Base-by-base conservation (phyloP, 2,888 invertebrate genomes). In the Xanthorhoe designata region DNA sequence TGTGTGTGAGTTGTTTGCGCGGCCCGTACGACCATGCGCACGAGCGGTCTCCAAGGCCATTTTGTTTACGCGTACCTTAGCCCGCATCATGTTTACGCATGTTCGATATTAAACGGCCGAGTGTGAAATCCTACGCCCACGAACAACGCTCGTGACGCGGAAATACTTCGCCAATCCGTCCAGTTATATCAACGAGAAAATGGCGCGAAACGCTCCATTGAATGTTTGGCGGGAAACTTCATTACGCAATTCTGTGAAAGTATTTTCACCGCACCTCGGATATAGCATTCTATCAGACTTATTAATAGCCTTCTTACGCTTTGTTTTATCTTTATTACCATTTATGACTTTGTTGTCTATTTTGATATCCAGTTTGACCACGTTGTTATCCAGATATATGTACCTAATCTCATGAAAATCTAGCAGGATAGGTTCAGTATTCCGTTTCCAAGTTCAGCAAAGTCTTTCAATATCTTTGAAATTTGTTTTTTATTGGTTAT, bases 171-270 rank as follows among this genome's bases (percentile, higher is more conserved):
- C 70, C 74, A 90, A 83, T 83, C 77, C 69, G 85, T 78, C 81
- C 84, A 71, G 77, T 85, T 79, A 81, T 80, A 80, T 63, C 68
- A 64, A 66, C 75, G 65, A 78, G 81, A 88, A 89, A 88, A 90
- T 89, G 89, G 90, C 92, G 91, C 86, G 91, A 91, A 92, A 82
- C 85, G 84, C 85, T 90, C 75, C 92, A 91, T 91, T 90, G 90
- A 91, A 74, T 80, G 69, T 81, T 87, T 88, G 89, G 91, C 91
- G 91, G 91, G 90, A 90, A 90, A 87, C 75, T 73, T 67, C 70
- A 73, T 90, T 91, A 79, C 86, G 83, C 83, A 89, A 92, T 75
- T 78, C 78, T 81, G 86, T 82, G 87, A 90, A 89, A 90, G 83
- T 85, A 84, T 86, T 85, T 84, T 85, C 78, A 57, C 51, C 51